Conservation (phyloP, 2,888 invertebrate species). For the Pogonocherus hispidulus region DNA sequence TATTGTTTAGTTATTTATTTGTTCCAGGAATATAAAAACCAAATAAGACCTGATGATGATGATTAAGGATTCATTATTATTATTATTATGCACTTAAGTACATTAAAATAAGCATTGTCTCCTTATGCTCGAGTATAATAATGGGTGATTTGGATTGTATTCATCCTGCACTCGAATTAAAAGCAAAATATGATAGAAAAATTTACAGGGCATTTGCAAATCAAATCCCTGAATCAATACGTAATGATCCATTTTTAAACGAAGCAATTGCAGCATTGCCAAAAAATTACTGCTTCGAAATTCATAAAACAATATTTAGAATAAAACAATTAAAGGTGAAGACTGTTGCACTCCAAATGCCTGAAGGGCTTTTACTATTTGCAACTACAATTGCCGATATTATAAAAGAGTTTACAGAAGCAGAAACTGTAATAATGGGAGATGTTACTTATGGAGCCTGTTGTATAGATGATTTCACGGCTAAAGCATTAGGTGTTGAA, state of each 20-base stretch:
- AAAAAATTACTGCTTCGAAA: constrained; percentile 97
- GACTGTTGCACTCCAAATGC: constrained; percentile 95
- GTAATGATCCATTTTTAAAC: constrained; percentile 81
- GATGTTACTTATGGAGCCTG: constrained; percentile 99
- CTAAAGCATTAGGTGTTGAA: constrained; percentile 90
- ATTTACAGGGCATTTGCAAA: constrained; percentile 83
- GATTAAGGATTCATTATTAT: too few relatives aligned
- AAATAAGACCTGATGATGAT: too few relatives aligned
- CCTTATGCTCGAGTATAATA: not conserved
- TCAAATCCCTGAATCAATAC: constrained; percentile 85
- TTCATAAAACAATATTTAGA: constrained; percentile 98
- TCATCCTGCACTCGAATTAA: constrained; percentile 75
- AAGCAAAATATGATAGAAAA: constrained; percentile 84
- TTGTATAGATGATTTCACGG: constrained; percentile 97
- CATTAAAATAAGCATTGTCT: not conserved
- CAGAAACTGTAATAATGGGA: constrained; percentile 96
- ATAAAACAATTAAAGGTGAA: constrained; percentile 87
- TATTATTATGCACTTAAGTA: too few relatives aligned
- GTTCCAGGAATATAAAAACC: too few relatives aligned
- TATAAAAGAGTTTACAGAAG: constrained; percentile 85
- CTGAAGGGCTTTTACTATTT: constrained; percentile 95
- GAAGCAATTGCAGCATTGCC: constrained; percentile 84
- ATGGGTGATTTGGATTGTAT: not conserved
- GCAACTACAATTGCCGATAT: constrained; percentile 95
- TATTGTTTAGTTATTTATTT: too few relatives aligned